Conservation (phyloP, 2,797 vertebrate species). For the Luscinia megarhynchos region DNA sequence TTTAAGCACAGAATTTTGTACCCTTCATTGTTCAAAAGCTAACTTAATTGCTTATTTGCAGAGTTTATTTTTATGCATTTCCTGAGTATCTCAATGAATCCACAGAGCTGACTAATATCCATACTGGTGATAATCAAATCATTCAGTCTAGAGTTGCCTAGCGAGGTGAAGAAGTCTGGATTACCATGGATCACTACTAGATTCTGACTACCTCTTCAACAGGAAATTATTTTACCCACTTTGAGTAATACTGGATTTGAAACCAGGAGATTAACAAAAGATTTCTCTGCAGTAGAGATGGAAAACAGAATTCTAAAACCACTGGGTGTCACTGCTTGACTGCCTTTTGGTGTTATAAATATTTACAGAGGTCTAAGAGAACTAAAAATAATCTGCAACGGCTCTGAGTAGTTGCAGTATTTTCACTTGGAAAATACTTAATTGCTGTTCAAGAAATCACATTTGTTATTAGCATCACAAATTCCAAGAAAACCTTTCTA, state of each 20-base stretch:
- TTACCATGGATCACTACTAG: not conserved
- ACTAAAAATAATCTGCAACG: not conserved
- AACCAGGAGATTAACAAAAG: not conserved
- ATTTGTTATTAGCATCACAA: not conserved
- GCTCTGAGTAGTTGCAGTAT: not conserved
- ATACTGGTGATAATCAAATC: rapidly evolving
- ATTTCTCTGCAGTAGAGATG: not conserved
- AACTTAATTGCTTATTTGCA: not conserved
- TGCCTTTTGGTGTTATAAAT: not conserved
- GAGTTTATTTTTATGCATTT: not conserved
- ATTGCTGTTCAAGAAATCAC: conserved; percentile 29
- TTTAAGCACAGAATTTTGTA: not conserved
- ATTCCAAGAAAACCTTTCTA: not conserved
- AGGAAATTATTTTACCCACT: not conserved
- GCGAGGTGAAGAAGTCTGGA: not conserved
- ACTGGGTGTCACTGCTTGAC: conserved; percentile 71
- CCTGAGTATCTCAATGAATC: not conserved
- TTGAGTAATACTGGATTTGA: not conserved
- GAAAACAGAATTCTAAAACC: conserved; percentile 12
- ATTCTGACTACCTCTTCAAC: not conserved
- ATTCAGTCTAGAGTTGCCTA: not conserved
- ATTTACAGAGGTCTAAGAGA: not conserved
- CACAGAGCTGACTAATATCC: not conserved
- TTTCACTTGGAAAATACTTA: conserved; percentile 47
- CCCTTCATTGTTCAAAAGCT: not conserved